Conservation (phyloP, 1,140 invertebrate genomes). For the Philotrypesis tridentata region DNA sequence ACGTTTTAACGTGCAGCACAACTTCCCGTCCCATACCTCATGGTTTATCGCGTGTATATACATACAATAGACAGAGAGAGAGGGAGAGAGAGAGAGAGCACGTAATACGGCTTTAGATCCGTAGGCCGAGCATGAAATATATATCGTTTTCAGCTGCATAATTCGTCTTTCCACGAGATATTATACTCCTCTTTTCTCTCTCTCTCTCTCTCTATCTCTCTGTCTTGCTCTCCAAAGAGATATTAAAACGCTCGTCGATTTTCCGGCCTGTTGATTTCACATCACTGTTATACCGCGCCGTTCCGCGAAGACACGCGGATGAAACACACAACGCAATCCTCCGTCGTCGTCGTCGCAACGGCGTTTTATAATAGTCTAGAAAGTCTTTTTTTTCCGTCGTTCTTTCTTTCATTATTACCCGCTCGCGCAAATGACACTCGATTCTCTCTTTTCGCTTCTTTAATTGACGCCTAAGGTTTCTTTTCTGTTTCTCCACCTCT, state of each 20-base stretch:
- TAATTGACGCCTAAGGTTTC: slow-evolving; percentile 15
- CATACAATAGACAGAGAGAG: too few species aligned
- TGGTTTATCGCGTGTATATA: too few species aligned
- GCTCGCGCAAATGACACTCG: not conserved
- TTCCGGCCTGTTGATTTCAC: not conserved
- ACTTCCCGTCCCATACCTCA: too few species aligned
- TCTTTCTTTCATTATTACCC: not conserved
- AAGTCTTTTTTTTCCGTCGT: not conserved
- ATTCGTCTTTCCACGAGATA: too few species aligned
- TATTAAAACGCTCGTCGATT: not conserved
- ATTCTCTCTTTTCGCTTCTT: not conserved
- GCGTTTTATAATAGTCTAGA: not conserved
- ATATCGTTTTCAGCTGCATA: not conserved
- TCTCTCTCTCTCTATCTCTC: too few species aligned
- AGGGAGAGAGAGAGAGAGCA: too few species aligned
- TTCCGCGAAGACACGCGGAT: not conserved
- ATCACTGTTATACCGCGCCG: not conserved
- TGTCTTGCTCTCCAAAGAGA: not conserved
- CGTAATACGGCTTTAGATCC: slow-evolving; percentile 15
- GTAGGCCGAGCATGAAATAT: slow-evolving; percentile 10
- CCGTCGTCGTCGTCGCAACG: too few species aligned
- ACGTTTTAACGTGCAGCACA: too few species aligned
- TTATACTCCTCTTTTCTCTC: not conserved
- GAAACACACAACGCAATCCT: not conserved
- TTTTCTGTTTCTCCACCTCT: slow-evolving; percentile 7